A percentile compares a stretch with the other conserved stretches of the same genome.
Conservation (phyloP, 2,797 vertebrate genomes). For the Arremon brunneinucha region DNA sequence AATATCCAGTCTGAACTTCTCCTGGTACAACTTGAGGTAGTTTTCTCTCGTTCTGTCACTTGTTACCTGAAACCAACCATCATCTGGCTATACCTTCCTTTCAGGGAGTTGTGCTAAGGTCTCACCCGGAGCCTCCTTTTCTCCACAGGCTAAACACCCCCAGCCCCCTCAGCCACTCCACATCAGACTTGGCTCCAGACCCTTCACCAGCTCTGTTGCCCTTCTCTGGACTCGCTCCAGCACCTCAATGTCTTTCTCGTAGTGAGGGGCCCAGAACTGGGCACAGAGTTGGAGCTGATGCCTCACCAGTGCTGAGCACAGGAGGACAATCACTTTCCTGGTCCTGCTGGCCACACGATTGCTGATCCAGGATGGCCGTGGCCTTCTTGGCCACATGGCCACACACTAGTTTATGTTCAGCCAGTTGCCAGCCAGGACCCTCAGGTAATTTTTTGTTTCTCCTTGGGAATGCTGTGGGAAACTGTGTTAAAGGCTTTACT, state of each 20-base stretch:
- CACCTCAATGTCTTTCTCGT: neutral
- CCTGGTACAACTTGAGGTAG: neutral
- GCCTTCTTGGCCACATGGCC: rapidly evolving
- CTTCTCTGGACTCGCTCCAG: neutral
- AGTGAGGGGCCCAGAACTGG: neutral
- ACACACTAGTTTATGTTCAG: neutral
- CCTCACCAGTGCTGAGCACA: neutral
- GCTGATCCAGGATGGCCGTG: neutral
- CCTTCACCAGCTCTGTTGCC: neutral
- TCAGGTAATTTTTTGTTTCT: neutral
- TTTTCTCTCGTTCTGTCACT: neutral
- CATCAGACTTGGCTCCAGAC: neutral
- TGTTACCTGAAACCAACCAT: rapidly evolving
- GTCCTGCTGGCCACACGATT: neutral
- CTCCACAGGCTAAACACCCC: neutral
- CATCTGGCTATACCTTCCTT: neutral
- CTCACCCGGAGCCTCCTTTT: neutral
- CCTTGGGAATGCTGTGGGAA: neutral
- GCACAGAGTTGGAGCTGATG: neutral
- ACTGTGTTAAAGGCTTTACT: neutral
- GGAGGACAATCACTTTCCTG: neutral
- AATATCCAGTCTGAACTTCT: neutral
- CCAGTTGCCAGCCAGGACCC: rapidly evolving
- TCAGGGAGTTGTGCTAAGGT: neutral
- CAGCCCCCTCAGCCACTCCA: neutral